Conservation (phyloP, 1,140 invertebrate species). For the Drosophila azteca region DNA sequence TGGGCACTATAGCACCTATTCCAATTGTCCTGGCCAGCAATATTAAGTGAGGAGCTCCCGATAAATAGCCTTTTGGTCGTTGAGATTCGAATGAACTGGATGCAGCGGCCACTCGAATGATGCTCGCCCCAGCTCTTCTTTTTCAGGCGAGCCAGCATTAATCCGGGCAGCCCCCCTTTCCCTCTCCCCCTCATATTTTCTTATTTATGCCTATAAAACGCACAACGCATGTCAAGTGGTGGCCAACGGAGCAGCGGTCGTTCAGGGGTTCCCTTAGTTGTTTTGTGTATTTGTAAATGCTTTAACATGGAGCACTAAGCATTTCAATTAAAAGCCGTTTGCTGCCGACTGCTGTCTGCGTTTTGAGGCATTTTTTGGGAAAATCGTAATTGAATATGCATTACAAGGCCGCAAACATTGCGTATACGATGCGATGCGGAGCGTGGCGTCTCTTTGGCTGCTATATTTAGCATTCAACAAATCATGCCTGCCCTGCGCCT, state of each 20-base stretch:
- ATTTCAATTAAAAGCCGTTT: slow-evolving; percentile 69
- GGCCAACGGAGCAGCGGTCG: slow-evolving; percentile 26
- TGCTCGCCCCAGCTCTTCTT: slow-evolving; percentile 44
- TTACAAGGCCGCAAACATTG: slow-evolving; percentile 66
- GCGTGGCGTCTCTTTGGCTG: slow-evolving; percentile 4
- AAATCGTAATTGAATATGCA: slow-evolving; percentile 69
- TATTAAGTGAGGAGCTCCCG: slow-evolving; percentile 11
- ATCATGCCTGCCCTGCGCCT: slow-evolving; percentile 73
- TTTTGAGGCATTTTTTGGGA: slow-evolving; percentile 24
- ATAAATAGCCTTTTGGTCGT: slow-evolving; percentile 40
- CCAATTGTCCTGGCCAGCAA: slow-evolving; percentile 25
- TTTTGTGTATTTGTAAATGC: slow-evolving; percentile 35
- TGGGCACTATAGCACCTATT: slow-evolving; percentile 20
- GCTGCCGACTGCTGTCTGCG: slow-evolving; percentile 9
- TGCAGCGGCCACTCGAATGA: slow-evolving; percentile 38
- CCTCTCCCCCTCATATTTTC: neutral
- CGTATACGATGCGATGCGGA: slow-evolving; percentile 35
- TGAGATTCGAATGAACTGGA: slow-evolving; percentile 41
- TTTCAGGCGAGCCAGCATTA: slow-evolving; percentile 15
- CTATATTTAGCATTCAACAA: slow-evolving; percentile 63
- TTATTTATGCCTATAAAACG: slow-evolving; percentile 55
- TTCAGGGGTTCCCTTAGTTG: slow-evolving; percentile 32
- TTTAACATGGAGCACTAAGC: slow-evolving; percentile 46
- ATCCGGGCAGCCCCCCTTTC: neutral
- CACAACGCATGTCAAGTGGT: slow-evolving; percentile 57